Conservation (phyloP, 2,797 vertebrate genomes). For the Coccyzus lansbergi region DNA sequence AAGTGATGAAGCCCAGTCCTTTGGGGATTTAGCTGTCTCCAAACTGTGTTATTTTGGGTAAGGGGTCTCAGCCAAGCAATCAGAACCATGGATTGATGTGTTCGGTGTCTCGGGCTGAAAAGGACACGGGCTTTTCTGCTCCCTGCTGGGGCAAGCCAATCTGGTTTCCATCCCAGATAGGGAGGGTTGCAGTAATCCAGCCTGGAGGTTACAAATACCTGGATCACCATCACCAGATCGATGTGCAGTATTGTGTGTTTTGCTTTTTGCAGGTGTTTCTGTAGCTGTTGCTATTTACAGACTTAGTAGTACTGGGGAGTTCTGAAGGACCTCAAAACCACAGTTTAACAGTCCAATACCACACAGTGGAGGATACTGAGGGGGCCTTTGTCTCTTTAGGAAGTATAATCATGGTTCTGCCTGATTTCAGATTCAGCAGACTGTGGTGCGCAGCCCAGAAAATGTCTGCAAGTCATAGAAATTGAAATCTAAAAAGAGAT, state of each 20-base stretch:
- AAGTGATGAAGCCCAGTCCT: not conserved
- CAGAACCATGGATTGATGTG: not conserved
- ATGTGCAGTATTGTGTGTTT: not conserved
- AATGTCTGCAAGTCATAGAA: not conserved
- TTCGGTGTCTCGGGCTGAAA: not conserved
- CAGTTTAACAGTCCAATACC: not conserved
- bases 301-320: not conserved
- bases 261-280: accelerated
- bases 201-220: not conserved
- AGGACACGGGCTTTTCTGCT: not conserved
- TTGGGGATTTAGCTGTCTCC: not conserved
- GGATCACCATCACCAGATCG: accelerated
- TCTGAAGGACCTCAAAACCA: not conserved
- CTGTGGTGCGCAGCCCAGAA: not conserved
- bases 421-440: not conserved
- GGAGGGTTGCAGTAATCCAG: not conserved
- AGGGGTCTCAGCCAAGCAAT: not conserved
- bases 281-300: not conserved
- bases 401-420: not conserved
- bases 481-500: not conserved
- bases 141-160: not conserved
- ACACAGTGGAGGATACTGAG: not conserved
- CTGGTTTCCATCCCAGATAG: not conserved
- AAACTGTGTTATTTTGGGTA: not conserved
- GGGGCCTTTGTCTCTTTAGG: not conserved